phyloP scores from a whole-genome alignment of 2,888 invertebrate species.

The Shargacucullia verbasci region DNA sequence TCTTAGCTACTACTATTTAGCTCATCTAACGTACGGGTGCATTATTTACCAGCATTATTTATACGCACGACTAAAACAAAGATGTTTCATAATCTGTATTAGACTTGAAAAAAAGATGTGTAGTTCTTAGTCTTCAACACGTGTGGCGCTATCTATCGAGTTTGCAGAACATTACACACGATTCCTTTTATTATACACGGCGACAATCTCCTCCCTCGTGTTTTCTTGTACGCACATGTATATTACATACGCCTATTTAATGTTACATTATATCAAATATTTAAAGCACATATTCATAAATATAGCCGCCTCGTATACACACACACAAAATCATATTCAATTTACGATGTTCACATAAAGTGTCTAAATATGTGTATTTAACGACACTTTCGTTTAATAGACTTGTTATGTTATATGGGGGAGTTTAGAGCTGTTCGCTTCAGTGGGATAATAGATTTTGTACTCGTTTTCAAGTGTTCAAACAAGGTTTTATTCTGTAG shows the following conservation, averaged over 20 bases:
- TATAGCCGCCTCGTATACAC: slow-evolving; percentile 33
- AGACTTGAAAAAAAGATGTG: too few species aligned
- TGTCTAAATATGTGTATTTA: slow-evolving; percentile 52
- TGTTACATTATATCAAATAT: slow-evolving; percentile 24
- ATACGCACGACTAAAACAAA: too few species aligned
- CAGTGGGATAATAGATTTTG: neutral
- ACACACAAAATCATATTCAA: slow-evolving; percentile 56
- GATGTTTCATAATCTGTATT: too few species aligned
- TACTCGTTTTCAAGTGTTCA: neutral
- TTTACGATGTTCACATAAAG: slow-evolving; percentile 54
- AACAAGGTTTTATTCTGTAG: neutral
- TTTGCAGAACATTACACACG: slow-evolving; percentile 17
- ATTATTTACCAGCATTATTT: too few species aligned
- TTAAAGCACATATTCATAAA: slow-evolving; percentile 44
- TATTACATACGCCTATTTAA: slow-evolving; percentile 1
- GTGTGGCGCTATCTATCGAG: slow-evolving; percentile 13
- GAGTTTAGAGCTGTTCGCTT: slow-evolving; percentile 19
- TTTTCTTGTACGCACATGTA: neutral
- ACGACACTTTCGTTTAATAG: slow-evolving; percentile 43
- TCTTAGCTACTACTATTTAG: too few species aligned
- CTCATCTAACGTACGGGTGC: too few species aligned
- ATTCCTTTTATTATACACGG: neutral
- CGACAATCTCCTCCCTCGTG: neutral
- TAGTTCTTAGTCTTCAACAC: neutral
- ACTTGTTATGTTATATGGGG: slow-evolving; percentile 33